Evolutionary conservation across 2,888 invertebrate species (phyloP), one percentile per base, ranked within the genome.

Genomic region (Drosophila pseudotalamancana): DNA sequence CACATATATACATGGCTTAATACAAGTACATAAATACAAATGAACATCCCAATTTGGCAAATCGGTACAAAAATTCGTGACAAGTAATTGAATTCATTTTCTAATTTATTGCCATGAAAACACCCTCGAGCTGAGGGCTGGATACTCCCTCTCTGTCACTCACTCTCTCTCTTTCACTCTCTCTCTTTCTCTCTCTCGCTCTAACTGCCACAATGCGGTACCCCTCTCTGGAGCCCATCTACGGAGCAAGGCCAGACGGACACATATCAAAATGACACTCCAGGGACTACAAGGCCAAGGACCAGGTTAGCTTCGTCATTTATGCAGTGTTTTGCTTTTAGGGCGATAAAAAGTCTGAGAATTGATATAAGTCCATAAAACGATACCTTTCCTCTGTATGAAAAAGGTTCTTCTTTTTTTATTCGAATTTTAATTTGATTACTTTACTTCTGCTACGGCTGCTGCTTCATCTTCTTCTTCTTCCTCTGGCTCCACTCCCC

Each of bases 71-170:
- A 84, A 83, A 79, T 74, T 81, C 81, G 79, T 80, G 79, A 84
- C 79, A 80, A 80, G 79, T 87, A 87, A 87, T 87, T 88, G 84
- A 87, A 87, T 84, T 84, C 75, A 87, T 81, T 87, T 84, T 80
- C 71, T 84, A 88, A 87, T 87, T 87, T 87, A 87, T 88, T 87
- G 81, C 87, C 49, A 39, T 51, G 62, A 65, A 72, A 75, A 88
- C 84, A 79, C 87, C 84, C 84, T 55, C 62, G 21, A 40, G 59
- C 9, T 23, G 42, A 65, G 60, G 39, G 64, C 43, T 48, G 32
- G 46, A 60, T 19, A 59, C n/a, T n/a, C n/a, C n/a, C n/a, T n/a
- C n/a, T n/a, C n/a, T n/a, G n/a, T n/a, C n/a, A n/a, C n/a, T n/a
- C n/a, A n/a, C n/a, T n/a, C n/a, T n/a, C n/a, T n/a, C n/a, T n/a